These are phyloP conservation scores for Columba livia DNA, from an alignment of 2,113 vertebrate genomes.

Conservation along the genomic window DNA sequence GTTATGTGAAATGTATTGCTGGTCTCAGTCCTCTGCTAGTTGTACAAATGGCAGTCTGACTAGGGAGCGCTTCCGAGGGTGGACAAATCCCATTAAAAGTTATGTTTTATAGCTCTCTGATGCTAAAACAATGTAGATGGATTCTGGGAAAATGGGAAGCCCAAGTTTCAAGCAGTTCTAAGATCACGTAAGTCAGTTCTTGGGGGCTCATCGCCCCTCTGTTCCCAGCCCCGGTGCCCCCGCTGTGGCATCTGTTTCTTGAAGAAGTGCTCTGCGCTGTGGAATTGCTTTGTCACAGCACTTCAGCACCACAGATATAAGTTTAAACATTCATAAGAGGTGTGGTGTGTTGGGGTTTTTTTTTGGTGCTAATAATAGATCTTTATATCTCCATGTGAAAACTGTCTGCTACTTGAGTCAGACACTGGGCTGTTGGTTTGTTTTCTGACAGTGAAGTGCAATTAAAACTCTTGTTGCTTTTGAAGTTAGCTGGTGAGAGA, in stretches of 20 bases:
- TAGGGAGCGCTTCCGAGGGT: neutral
- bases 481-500: constrained; percentile 12
- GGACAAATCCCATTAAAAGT: neutral
- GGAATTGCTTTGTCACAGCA: neutral
- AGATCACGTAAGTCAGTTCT: neutral
- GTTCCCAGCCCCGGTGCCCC: rapidly evolving
- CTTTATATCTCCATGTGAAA: neutral
- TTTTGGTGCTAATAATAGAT: neutral
- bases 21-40: neutral
- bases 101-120: neutral
- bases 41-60: neutral
- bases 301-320: neutral
- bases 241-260: neutral
- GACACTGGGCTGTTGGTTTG: neutral
- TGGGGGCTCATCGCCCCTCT: rapidly evolving
- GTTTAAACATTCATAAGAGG: constrained; percentile 10
- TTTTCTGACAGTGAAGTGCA: constrained; percentile 38
- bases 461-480: constrained; percentile 33
- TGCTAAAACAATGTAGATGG: neutral
- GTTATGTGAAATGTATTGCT: neutral
- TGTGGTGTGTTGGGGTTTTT: neutral
- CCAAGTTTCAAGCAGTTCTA: neutral
- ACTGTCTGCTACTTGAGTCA: neutral
- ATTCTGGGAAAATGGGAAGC: neutral
- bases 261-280: neutral